Evolutionary conservation across 2,797 vertebrate species (phyloP), one percentile per base, ranked within the genome.

Genomic region (Chloroceryle amazona): DNA sequence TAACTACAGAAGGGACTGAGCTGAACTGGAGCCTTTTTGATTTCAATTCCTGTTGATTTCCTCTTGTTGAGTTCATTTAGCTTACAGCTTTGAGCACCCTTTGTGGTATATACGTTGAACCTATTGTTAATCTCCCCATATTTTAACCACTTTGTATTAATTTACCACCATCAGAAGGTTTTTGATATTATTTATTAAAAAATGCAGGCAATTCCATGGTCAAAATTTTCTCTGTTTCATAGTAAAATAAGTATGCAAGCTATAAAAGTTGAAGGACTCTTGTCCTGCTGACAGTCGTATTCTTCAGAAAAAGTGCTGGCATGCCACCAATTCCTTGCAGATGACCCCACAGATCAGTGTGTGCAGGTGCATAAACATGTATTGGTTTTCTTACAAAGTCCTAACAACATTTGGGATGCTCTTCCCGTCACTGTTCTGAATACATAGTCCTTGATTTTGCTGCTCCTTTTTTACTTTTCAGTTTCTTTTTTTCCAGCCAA

Each of bases 401-500:
- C 58, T 79, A 22, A 16, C 25, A 81, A 7, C 57, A n/a, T 26
- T 52, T 28, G 58, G 72, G 61, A 12, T 79, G 47, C 82, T 88
- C 11, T 57, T 96, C 41, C 46, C 54, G 79, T 65, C 49, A 12
- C 44, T 2, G 2, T 65, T 31, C 57, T 61, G 68, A 78, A 61
- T 28, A 20, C 22, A 15, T 3, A 52, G 63, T 35, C 47, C 39
- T 44, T 55, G 33, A 13, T 47, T 86, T 92, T 76, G 63, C 74
- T 87, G 67, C 63, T 95, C 15, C 4, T 75, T 89, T 66, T 70
- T 89, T 46, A 11, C 52, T 81, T 92, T 51, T 20, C 31, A 11
- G 46, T 83, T 81, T 71, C 52, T 20, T 75, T 86, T 90, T 79
- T 79, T 46, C 60, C 29, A 73, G 29, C 65, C 39, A 37, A 87